Evolutionary conservation across 2,888 invertebrate species (phyloP).

Genomic region (Dorcus hopei): DNA sequence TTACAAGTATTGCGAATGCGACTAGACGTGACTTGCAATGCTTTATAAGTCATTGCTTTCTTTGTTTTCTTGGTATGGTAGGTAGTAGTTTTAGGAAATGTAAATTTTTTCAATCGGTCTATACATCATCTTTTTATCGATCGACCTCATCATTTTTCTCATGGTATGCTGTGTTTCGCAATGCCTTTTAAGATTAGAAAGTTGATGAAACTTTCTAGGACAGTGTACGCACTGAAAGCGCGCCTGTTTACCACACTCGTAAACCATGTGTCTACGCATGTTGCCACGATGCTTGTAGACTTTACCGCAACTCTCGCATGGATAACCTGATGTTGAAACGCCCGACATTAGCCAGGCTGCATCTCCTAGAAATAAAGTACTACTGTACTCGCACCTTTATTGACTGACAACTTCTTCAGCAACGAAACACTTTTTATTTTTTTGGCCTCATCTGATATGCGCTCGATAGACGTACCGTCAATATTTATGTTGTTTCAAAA

Average conservation of each 20-base stretch:
- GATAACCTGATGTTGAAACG: constrained; percentile 22
- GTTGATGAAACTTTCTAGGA: constrained; percentile 59
- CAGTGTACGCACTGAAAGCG: constrained; percentile 64
- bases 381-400: constrained; percentile 37
- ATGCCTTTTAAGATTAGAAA: constrained; percentile 49
- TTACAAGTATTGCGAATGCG: too few species aligned
- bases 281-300: constrained; percentile 79
- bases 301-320: constrained; percentile 73
- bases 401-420: constrained; percentile 6
- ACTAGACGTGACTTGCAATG: too few species aligned
- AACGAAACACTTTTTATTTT: constrained; percentile 4
- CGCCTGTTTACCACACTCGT: constrained; percentile 68
- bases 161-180: constrained; percentile 40
- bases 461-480: constrained; percentile 5
- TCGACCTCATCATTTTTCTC: constrained; percentile 9
- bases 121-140: not conserved
- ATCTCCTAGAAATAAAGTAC: constrained; percentile 48
- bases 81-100: too few species aligned
- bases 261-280: constrained; percentile 69
- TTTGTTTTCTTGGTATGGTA: too few species aligned
- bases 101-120: too few species aligned
- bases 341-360: constrained; percentile 26
- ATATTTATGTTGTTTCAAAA: not conserved
- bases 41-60: too few species aligned
- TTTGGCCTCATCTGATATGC: constrained; percentile 17